Conservation (phyloP, 2,888 invertebrate genomes). For the Chromoteleia sp. region DNA sequence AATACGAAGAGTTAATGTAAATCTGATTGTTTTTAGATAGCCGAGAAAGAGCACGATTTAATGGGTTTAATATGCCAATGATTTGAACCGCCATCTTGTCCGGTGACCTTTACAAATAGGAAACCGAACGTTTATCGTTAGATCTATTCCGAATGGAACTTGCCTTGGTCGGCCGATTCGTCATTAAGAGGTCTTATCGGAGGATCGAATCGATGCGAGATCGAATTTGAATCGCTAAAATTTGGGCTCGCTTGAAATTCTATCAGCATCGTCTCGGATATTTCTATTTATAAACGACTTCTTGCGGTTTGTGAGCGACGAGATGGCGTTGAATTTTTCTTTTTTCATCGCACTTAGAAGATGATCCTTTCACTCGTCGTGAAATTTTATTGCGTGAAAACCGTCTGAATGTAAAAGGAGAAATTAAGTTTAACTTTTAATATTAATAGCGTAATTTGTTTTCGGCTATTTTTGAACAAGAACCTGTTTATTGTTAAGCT, state of each 20-base stretch:
- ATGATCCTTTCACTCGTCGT: conserved; percentile 50
- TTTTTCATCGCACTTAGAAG: conserved; percentile 33
- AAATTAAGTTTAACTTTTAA: conserved; percentile 9
- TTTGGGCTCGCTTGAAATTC: conserved; percentile 58
- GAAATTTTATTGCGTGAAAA: conserved; percentile 24
- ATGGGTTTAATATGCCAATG: conserved; percentile 64
- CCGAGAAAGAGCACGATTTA: conserved; percentile 53
- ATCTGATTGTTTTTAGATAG: conserved; percentile 51
- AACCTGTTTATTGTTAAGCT: background rate
- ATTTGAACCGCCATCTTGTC: conserved; percentile 52
- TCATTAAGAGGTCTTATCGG: conserved; percentile 55
- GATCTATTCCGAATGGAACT: conserved; percentile 60
- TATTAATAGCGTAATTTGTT: conserved; percentile 6
- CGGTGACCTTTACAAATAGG: conserved; percentile 57
- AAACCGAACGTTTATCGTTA: conserved; percentile 60
- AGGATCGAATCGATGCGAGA: conserved; percentile 47
- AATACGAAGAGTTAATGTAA: conserved; percentile 47
- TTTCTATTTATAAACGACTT: conserved; percentile 52
- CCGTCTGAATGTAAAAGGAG: conserved; percentile 4
- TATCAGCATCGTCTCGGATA: conserved; percentile 51
- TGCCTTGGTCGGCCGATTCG: conserved; percentile 46
- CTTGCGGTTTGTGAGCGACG: conserved; percentile 22
- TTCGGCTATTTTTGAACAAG: background rate
- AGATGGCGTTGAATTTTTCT: conserved; percentile 43
- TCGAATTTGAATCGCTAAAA: conserved; percentile 60